Base-by-base conservation (phyloP, 2,797 vertebrate genomes). In the Ptychadena robeensis region DNA sequence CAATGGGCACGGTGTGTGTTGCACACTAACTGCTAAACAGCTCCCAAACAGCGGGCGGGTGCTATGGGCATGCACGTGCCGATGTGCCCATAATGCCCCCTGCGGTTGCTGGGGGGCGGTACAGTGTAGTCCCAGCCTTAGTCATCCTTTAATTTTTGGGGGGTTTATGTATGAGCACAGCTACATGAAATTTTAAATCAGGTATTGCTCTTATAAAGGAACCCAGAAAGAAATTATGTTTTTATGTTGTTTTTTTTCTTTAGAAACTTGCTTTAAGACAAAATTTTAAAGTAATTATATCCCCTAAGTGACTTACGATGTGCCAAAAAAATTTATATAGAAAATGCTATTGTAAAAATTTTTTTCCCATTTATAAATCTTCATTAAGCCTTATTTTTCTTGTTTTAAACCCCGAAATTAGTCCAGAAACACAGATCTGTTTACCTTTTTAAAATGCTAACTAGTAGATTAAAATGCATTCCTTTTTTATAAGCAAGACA, bases 301-400 rank as follows among this genome's bases (percentile, higher is more conserved):
- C 65, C 32, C 22, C 18, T 11, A 38, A 61, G 18, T 64, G 9
- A 37, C 53, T 64, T 64, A 63, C 25, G 38, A 40, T 64, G 73
- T 75, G 73, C 73, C 59, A 75, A 75, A 15, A n/a, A 63, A 75
- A 30, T 40, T 6, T 38, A 64, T 38, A 30, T 53, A 53, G 35
- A 11, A 35, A 61, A 53, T 57, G 22, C 18, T 53, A 35, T 61
- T 63, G 18, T 15, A 53, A 53, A 53, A n/a, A n/a, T 31, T 44
- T 44, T 10, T 25, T 14, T 40, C 8, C 0, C 1, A 31, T 30
- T 28, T n/a, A n/a, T n/a, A 35, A 67, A 66, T 2, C 30, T 14
- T 31, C 15, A 25, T 31, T 34, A 68, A 34, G 65, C 34, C 66
- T 25, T 68, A 40, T 25, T 38, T 18, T 0, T 27, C n/a, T n/a